Evolutionary conservation across 2,797 vertebrate genomes (phyloP), one percentile per base, ranked within the genome.

Genomic region (Thamnophis elegans): DNA sequence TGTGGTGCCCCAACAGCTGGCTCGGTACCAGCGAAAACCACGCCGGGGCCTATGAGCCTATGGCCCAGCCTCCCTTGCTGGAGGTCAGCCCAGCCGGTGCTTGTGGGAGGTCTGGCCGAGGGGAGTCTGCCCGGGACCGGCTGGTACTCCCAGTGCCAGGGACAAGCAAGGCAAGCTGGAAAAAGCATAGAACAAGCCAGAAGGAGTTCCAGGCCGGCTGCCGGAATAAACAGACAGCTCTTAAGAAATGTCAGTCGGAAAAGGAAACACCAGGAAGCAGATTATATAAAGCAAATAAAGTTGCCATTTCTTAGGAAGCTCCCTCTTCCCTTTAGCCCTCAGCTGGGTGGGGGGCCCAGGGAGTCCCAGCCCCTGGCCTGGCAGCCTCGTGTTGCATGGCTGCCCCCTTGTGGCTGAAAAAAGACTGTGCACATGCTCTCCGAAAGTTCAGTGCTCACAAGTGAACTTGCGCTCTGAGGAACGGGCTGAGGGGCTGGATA

Each of bases 331-430:
- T 55, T 10, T 16, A 28, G 28, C 53, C 1, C 22, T 5, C 28
- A 8, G 8, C 47, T 89, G 26, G 26, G 13, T 9, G 89, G 62
- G 60, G 26, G 32, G 4, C 25, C n/a, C 18, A 42, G 18, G 59
- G 11, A 4, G 0, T 51, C 47, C 1, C 20, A 47, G n/a, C 42
- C 18, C 12, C 47, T 22, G 13, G 32, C 22, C 42, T 13, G 26
- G 51, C 1, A 36, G 36, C 73, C 36, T 25, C 1, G 85, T 90
- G 26, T 96, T 96, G 94, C 93, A 87, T 78, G 94, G 91, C 93
- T 94, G 97, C 97, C 97, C 96, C 93, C 97, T 96, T 93, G 96
- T 98, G 98, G 95, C 73, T 90, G 89, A 92, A 28, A 2, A 55
- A 54, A 59, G 59, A 68, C 85, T 55, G 10, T 13, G 0, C 25